Evolutionary conservation across 1,140 invertebrate genomes (phyloP).

Genomic region (Pygmarrhopalites habei): DNA sequence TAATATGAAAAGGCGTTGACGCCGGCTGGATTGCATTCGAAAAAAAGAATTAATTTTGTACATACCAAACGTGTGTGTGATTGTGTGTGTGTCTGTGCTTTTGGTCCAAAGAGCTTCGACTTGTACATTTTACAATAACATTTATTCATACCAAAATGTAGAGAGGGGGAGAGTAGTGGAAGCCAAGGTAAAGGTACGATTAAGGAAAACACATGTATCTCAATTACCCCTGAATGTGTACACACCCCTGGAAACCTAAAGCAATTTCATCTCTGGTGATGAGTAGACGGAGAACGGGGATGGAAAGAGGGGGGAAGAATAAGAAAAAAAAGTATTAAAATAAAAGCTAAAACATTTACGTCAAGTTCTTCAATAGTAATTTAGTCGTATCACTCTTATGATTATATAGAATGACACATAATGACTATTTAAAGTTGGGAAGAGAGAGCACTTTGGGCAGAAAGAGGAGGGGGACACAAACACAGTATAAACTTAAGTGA

Average conservation of each 20-base stretch:
- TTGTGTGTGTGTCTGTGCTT: too few species aligned
- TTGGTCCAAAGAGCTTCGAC: too few species aligned
- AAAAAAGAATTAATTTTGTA: too few species aligned
- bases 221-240: background rate
- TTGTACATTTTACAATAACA: background rate
- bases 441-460: background rate
- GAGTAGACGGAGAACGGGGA: background rate
- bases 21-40: too few species aligned
- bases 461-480: background rate
- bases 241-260: slow-evolving; percentile 2
- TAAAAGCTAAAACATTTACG: background rate
- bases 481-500: slow-evolving; percentile 5
- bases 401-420: slow-evolving; percentile 13
- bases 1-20: too few species aligned
- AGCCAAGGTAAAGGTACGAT: background rate
- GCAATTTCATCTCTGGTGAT: background rate
- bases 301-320: background rate
- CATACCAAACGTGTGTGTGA: too few species aligned
- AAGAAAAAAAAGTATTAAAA: slow-evolving; percentile 12
- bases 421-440: slow-evolving; percentile 9
- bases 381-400: slow-evolving; percentile 12
- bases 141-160: background rate
- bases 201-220: background rate
- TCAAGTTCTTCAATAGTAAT: slow-evolving; percentile 3
- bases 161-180: background rate